These are phyloP conservation scores for Taxidea taxus DNA, from an alignment of 2,113 vertebrate genomes.

Conservation along the genomic window DNA sequence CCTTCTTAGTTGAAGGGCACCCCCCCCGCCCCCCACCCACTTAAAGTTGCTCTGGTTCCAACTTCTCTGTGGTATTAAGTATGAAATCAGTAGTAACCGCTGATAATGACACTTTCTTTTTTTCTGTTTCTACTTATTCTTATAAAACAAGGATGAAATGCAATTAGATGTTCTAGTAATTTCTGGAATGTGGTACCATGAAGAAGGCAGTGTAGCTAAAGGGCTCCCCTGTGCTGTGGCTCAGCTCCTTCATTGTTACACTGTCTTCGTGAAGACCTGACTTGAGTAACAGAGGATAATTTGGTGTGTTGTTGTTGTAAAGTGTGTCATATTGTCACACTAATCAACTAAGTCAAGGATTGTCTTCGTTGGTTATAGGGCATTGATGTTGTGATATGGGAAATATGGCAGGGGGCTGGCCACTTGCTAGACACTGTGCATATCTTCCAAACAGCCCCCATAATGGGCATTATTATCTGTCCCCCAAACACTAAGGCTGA, in stretches of 20 bases:
- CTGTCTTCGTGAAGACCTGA: not conserved
- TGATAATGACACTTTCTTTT: not conserved
- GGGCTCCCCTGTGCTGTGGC: not conserved
- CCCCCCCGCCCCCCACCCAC: rapidly evolving
- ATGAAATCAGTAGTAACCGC: not conserved
- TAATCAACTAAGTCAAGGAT: not conserved
- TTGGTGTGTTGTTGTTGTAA: not conserved
- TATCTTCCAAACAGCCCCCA: rapidly evolving
- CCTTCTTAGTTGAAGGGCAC: not conserved
- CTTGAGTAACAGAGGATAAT: not conserved
- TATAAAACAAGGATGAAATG: not conserved
- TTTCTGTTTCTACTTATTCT: not conserved
- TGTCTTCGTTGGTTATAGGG: not conserved
- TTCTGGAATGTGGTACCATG: rapidly evolving
- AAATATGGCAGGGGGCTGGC: not conserved
- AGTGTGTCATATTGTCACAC: no score
- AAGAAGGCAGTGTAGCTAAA: rapidly evolving
- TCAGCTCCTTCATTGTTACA: rapidly evolving
- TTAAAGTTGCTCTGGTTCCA: not conserved
- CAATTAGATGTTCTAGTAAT: no score
- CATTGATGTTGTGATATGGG: no score
- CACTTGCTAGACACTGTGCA: rapidly evolving
- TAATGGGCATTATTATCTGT: not conserved
- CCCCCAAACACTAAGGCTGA: not conserved
- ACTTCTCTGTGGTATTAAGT: not conserved